Percentiles rank a stretch among this genome's conserved stretches.
These are phyloP conservation scores for Neopelma chrysocephalum DNA, from an alignment of 2,797 vertebrate genomes.

Conservation along the genomic window DNA sequence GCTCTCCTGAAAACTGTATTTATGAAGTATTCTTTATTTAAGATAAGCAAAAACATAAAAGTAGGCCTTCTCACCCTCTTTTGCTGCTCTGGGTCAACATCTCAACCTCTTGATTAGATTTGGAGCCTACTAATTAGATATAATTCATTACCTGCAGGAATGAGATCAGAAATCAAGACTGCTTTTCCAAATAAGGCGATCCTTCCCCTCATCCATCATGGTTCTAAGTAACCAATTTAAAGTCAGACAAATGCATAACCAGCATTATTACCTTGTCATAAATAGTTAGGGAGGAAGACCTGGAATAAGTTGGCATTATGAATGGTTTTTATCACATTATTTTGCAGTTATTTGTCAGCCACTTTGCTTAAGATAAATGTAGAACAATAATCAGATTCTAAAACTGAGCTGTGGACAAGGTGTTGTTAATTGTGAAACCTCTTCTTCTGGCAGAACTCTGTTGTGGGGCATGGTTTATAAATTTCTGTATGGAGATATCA, in stretches of 20 bases:
- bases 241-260: constrained; percentile 90
- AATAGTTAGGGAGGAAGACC: constrained; percentile 95
- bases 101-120: constrained; percentile 95
- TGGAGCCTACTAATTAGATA: constrained; percentile 97
- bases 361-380: constrained; percentile 97
- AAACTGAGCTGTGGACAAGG: constrained; percentile 75
- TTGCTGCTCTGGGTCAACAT: constrained; percentile 82
- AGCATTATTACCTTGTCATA: constrained; percentile 99
- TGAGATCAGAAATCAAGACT: constrained; percentile 93
- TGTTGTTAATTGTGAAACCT: constrained; percentile 70
- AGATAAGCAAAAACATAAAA: constrained; percentile 50
- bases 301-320: constrained; percentile 86
- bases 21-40: constrained; percentile 23
- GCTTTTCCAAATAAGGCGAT: constrained; percentile 92
- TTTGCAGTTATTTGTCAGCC: constrained; percentile 93
- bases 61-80: constrained; percentile 43
- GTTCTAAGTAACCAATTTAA: constrained; percentile 99
- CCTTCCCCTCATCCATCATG: constrained; percentile 96
- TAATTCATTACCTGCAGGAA: constrained; percentile 99
- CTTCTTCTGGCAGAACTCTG: neutral
- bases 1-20: neutral
- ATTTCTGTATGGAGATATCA: neutral
- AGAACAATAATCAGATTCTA: constrained; percentile 88
- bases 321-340: constrained; percentile 99
- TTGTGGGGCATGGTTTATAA: neutral